A percentile compares a stretch with the other conserved stretches of the same genome.
Evolutionary conservation across 2,113 vertebrate species (phyloP).

Genomic region (Grus americana): DNA sequence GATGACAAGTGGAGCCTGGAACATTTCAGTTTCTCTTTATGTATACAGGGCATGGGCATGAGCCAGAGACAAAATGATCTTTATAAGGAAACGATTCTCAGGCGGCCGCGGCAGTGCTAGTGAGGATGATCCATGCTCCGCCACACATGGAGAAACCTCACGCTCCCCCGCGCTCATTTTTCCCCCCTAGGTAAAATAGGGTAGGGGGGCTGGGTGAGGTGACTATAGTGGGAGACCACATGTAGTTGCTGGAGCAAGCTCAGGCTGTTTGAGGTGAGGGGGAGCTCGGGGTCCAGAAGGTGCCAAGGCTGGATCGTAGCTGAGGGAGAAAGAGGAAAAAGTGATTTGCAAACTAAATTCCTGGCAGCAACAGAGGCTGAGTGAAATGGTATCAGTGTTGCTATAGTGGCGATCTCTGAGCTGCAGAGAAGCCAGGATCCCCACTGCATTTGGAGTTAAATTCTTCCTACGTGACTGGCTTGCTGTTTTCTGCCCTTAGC

Average conservation of each 20-base stretch:
- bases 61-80: background rate
- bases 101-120: fast-evolving
- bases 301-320: background rate
- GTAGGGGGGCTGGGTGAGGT: no score
- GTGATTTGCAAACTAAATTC: background rate
- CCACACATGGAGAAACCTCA: fast-evolving
- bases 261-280: fast-evolving
- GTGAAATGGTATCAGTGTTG: background rate
- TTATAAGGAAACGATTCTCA: background rate
- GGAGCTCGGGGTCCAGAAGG: background rate
- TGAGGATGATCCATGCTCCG: fast-evolving
- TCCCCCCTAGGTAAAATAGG: fast-evolving
- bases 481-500: background rate
- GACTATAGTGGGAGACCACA: fast-evolving
- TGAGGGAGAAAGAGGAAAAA: background rate
- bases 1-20: conserved; percentile 9
- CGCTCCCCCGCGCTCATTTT: fast-evolving
- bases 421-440: background rate
- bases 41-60: background rate
- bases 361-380: background rate
- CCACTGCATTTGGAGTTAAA: background rate
- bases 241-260: background rate
- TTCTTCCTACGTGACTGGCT: background rate
- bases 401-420: fast-evolving
- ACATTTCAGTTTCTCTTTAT: background rate